These are phyloP conservation scores for Zosterops borbonicus DNA, from an alignment of 2,113 vertebrate species.

Conservation along the genomic window DNA sequence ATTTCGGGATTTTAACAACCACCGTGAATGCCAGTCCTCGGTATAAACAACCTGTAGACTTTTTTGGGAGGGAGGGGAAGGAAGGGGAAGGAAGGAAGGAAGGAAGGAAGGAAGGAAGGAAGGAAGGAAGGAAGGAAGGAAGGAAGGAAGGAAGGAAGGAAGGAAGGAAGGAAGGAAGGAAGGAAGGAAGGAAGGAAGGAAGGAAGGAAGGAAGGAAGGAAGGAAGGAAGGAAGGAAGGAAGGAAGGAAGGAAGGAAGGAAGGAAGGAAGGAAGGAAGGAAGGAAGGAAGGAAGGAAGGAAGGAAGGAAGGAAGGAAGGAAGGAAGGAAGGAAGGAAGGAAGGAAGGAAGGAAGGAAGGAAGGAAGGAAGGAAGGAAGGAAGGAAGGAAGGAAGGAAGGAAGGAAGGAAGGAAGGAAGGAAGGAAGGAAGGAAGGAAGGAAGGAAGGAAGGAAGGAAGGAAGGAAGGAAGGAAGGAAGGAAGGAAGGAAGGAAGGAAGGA, in stretches of 20 bases:
- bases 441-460: not conserved
- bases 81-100: not conserved
- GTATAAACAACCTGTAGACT: not conserved
- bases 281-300: not conserved
- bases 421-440: no score
- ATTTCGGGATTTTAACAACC: not conserved
- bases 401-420: not conserved
- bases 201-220: no score
- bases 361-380: no score
- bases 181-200: not conserved
- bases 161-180: no score
- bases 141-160: not conserved
- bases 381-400: not conserved
- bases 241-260: not conserved
- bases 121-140: not conserved
- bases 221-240: not conserved
- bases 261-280: no score
- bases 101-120: no score
- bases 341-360: not conserved
- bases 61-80: no score
- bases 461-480: not conserved
- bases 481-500: no score
- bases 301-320: not conserved
- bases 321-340: no score
- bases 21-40: fast-evolving